These are phyloP conservation scores for Morpho deidamia DNA, from an alignment of 2,888 invertebrate genomes.

Conservation along the genomic window DNA sequence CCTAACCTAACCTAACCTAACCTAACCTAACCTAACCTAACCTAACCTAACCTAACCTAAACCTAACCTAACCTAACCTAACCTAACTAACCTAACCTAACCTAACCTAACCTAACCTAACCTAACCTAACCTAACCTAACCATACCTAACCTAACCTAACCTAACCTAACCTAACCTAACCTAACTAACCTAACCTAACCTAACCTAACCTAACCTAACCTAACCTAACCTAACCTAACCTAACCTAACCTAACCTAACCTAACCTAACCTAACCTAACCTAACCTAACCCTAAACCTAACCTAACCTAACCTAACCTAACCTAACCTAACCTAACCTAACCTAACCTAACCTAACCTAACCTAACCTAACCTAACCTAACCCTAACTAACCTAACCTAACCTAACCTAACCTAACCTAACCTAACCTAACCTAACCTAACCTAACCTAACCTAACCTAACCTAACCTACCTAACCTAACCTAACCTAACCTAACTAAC, in stretches of 20 bases:
- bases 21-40: conserved; percentile 23
- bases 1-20: conserved; percentile 19
- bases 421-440: conserved; percentile 2
- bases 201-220: conserved; percentile 8
- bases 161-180: no score
- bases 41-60: conserved; percentile 24
- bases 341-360: no score
- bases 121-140: no score
- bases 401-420: conserved; percentile 11
- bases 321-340: background rate
- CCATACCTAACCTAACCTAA: no score
- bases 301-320: conserved; percentile 13
- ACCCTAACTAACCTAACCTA: conserved; percentile 12
- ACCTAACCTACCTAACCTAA: background rate
- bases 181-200: no score
- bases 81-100: no score
- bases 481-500: background rate
- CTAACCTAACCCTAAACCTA: conserved; percentile 17
- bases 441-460: background rate
- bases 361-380: conserved; percentile 6
- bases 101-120: no score
- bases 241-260: conserved; percentile 15
- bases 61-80: background rate
- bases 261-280: conserved; percentile 18
- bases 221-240: conserved; percentile 14